Conservation (phyloP, 2,888 invertebrate species). For the Lycocerus yunnanus region DNA sequence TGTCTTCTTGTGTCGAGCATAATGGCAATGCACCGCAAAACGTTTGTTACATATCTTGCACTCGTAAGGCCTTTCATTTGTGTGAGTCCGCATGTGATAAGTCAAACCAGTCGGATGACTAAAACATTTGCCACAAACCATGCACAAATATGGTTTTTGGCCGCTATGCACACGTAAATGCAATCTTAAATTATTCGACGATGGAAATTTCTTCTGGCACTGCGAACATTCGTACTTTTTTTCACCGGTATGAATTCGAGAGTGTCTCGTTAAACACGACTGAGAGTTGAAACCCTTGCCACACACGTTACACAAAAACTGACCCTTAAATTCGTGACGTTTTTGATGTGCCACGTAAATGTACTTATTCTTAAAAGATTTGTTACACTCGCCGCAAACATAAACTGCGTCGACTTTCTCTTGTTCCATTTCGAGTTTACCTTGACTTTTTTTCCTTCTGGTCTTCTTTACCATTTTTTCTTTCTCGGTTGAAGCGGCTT, state of each 20-base stretch:
- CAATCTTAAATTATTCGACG: slow-evolving; percentile 35
- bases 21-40: slow-evolving; percentile 45
- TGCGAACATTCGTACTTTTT: slow-evolving; percentile 35
- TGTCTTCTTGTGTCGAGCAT: slow-evolving; percentile 44
- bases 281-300: slow-evolving; percentile 35
- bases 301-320: slow-evolving; percentile 40
- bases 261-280: slow-evolving; percentile 38
- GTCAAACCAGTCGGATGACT: slow-evolving; percentile 37
- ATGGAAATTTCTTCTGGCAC: slow-evolving; percentile 36
- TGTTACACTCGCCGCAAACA: slow-evolving; percentile 41
- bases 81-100: slow-evolving; percentile 43
- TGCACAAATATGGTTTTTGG: slow-evolving; percentile 36
- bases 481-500: background rate
- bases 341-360: slow-evolving; percentile 41
- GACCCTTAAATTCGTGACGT: slow-evolving; percentile 40
- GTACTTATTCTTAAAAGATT: slow-evolving; percentile 46
- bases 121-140: slow-evolving; percentile 40
- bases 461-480: background rate
- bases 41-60: slow-evolving; percentile 45
- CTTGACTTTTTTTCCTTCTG: background rate
- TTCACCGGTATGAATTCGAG: slow-evolving; percentile 39
- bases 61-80: slow-evolving; percentile 46
- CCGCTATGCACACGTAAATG: slow-evolving; percentile 35
- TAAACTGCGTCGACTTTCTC: slow-evolving; percentile 11
- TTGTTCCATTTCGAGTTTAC: background rate